Percentiles rank a stretch among this genome's conserved stretches.
Evolutionary conservation across 2,888 invertebrate genomes (phyloP).

Genomic region (Andricus curvator): DNA sequence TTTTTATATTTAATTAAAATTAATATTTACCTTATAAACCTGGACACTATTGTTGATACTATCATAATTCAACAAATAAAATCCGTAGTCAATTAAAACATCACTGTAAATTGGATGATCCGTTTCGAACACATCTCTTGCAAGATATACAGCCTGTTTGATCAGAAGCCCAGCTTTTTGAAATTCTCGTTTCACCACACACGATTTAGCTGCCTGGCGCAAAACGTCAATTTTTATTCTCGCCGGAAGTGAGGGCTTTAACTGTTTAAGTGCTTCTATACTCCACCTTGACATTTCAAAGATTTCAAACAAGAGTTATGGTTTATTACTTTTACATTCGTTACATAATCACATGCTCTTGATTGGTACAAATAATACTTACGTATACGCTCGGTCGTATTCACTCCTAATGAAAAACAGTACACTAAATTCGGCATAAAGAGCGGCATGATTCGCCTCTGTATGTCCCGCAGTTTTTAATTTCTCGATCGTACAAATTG

Average conservation of each 20-base stretch:
- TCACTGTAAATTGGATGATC: conserved; percentile 92
- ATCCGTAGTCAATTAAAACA: conserved; percentile 92
- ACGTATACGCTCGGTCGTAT: conserved; percentile 85
- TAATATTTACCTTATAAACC: conserved; percentile 85
- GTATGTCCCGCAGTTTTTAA: conserved; percentile 76
- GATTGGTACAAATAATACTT: conserved; percentile 60
- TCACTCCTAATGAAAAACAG: conserved; percentile 91
- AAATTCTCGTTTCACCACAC: conserved; percentile 93
- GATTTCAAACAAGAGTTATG: conserved; percentile 57
- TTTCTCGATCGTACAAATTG: conserved; percentile 80
- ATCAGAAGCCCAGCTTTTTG: conserved; percentile 89
- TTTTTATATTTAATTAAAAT: background rate
- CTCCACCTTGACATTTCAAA: conserved; percentile 82
- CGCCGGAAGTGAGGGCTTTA: conserved; percentile 83
- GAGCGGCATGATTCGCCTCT: conserved; percentile 81
- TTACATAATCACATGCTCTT: background rate
- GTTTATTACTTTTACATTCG: conserved; percentile 11
- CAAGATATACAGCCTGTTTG: conserved; percentile 88
- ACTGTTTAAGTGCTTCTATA: conserved; percentile 85
- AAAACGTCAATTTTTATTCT: conserved; percentile 89
- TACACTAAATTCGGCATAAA: conserved; percentile 91
- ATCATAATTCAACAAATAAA: conserved; percentile 93
- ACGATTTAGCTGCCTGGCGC: conserved; percentile 92
- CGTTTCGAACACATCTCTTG: conserved; percentile 82
- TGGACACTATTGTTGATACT: conserved; percentile 90